phyloP scores from a whole-genome alignment of 1,140 invertebrate species.

The Conus betulinus region DNA sequence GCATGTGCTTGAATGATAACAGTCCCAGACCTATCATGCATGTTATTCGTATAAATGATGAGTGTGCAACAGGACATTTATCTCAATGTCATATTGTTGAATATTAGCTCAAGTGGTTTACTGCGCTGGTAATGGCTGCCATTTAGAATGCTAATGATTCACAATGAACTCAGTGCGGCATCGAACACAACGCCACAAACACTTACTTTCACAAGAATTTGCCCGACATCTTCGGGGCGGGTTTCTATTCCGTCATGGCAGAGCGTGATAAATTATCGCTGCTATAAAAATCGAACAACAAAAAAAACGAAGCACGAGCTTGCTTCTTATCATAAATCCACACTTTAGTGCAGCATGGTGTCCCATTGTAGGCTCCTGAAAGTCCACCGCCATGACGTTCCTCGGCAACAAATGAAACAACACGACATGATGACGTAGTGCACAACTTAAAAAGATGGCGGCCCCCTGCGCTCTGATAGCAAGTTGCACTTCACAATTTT shows the following conservation, averaged over 20 bases:
- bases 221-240: slow-evolving; percentile 70
- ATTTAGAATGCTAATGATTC: too few species aligned
- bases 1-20: too few species aligned
- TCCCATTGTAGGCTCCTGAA: not conserved
- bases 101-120: too few species aligned
- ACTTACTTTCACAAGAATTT: slow-evolving; percentile 72
- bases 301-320: not conserved
- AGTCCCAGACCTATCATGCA: too few species aligned
- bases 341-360: not conserved
- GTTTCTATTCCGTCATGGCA: slow-evolving; percentile 66
- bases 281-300: not conserved
- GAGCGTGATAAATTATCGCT: not conserved
- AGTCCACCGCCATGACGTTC: slow-evolving; percentile 57
- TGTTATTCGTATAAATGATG: too few species aligned
- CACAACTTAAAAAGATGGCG: slow-evolving; percentile 55
- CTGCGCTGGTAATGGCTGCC: too few species aligned
- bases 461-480: slow-evolving; percentile 62
- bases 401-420: slow-evolving; percentile 70
- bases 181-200: not conserved
- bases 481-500: slow-evolving; percentile 53
- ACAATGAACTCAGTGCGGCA: too few species aligned
- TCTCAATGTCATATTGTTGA: too few species aligned
- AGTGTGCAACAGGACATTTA: too few species aligned
- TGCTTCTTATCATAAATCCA: not conserved
- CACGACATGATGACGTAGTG: slow-evolving; percentile 64